Conservation (phyloP, 2,888 invertebrate genomes). For the Piscicola geometra region DNA sequence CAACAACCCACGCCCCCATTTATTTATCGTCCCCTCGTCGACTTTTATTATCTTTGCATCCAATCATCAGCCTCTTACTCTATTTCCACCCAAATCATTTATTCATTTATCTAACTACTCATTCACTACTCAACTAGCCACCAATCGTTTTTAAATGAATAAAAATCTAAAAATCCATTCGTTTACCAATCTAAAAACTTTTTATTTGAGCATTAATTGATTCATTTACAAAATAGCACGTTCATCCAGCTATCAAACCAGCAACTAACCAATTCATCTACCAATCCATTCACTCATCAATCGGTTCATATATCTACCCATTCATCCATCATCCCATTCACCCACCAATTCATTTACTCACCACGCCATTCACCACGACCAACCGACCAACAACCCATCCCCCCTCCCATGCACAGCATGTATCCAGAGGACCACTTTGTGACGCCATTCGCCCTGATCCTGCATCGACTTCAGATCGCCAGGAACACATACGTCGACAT, state of each 20-base stretch:
- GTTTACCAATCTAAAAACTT: no score
- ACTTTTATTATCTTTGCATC: no score
- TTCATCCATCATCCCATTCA: neutral
- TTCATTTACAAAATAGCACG: neutral
- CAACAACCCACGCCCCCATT: no score
- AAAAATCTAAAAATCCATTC: no score
- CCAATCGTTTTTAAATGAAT: no score
- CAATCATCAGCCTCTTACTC: no score
- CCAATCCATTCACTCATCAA: neutral
- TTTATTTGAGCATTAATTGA: no score
- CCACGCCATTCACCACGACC: neutral
- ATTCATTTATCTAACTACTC: no score
- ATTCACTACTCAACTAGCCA: no score
- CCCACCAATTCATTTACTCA: neutral
- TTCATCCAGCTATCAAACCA: neutral
- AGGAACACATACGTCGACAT: slow-evolving; percentile 34
- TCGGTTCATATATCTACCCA: neutral
- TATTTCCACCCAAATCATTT: no score
- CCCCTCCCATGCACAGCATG: neutral
- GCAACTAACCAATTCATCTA: neutral
- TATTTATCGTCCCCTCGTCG: no score
- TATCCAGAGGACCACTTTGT: slow-evolving; percentile 32
- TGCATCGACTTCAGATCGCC: slow-evolving; percentile 33
- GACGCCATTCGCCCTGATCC: slow-evolving; percentile 38
- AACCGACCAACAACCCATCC: neutral